A percentile compares a stretch with the other conserved stretches of the same genome.
phyloP scores from a whole-genome alignment of 2,113 vertebrate species.

The Gobius niger region DNA sequence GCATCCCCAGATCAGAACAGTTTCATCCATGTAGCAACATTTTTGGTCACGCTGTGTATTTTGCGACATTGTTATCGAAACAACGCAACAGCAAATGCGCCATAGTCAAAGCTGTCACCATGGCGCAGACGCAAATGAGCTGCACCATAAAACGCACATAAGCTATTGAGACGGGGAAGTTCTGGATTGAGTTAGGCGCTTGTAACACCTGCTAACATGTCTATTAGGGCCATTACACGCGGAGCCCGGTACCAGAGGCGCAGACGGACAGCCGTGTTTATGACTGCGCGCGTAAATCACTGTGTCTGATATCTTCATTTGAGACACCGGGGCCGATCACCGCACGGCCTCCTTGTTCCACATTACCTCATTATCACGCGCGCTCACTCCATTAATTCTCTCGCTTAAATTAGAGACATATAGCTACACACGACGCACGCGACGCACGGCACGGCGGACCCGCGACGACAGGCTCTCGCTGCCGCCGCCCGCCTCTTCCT shows the following conservation, averaged over 20 bases:
- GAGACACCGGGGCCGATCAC: conserved; percentile 80
- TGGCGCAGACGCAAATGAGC: background rate
- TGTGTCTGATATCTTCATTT: conserved; percentile 88
- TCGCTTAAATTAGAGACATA: conserved; percentile 85
- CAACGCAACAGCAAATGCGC: too few species aligned
- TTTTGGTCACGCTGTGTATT: too few species aligned
- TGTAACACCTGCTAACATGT: conserved; percentile 15
- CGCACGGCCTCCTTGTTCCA: conserved; percentile 88
- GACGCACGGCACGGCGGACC: conserved; percentile 63
- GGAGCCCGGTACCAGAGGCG: background rate
- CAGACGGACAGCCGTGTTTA: conserved; percentile 59
- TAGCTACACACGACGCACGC: conserved; percentile 25
- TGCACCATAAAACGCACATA: conserved; percentile 21
- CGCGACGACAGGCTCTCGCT: conserved; percentile 85
- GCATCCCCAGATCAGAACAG: too few species aligned
- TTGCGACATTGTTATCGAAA: too few species aligned
- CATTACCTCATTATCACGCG: conserved; percentile 96
- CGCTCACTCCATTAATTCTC: conserved; percentile 94
- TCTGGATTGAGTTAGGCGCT: conserved; percentile 27
- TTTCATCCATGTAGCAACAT: too few species aligned
- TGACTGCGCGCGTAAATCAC: conserved; percentile 73
- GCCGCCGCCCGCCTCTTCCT: conserved; percentile 82
- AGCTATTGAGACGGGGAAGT: conserved; percentile 5
- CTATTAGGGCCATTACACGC: conserved; percentile 18
- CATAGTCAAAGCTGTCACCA: too few species aligned